phyloP scores from a whole-genome alignment of 2,888 invertebrate genomes.

The Steinernema scapterisci region DNA sequence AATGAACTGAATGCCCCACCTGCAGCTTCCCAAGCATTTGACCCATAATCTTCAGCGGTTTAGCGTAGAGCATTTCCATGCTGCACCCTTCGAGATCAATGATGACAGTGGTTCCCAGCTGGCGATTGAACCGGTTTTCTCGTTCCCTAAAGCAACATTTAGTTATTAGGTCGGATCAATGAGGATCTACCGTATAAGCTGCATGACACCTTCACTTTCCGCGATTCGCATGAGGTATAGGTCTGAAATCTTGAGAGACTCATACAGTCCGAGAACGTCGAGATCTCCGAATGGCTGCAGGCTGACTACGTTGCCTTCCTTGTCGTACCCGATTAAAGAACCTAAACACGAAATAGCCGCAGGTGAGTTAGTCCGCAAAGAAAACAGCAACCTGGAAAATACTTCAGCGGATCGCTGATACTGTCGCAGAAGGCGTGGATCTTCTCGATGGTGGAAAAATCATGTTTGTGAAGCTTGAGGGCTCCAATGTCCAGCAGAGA shows the following conservation, averaged over 20 bases:
- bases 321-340: constrained; percentile 58
- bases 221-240: constrained; percentile 59
- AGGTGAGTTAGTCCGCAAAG: constrained; percentile 6
- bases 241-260: constrained; percentile 45
- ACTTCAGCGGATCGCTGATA: constrained; percentile 45
- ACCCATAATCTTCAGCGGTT: constrained; percentile 54
- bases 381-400: constrained; percentile 54
- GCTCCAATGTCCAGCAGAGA: neutral
- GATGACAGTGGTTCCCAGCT: constrained; percentile 60
- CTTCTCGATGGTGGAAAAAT: constrained; percentile 54
- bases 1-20: too few species aligned
- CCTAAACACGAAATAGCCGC: constrained; percentile 36
- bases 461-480: constrained; percentile 41
- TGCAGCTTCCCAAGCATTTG: constrained; percentile 46
- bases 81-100: constrained; percentile 61
- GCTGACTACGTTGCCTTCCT: constrained; percentile 56
- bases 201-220: constrained; percentile 63
- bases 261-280: constrained; percentile 43
- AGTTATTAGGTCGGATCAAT: neutral
- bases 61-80: constrained; percentile 53
- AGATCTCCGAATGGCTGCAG: constrained; percentile 58
- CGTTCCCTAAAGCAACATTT: constrained; percentile 38
- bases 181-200: constrained; percentile 49
- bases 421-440: constrained; percentile 40
- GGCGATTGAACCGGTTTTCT: constrained; percentile 51